Evolutionary conservation across 2,888 invertebrate genomes (phyloP), one percentile per base, ranked within the genome.

Genomic region (Nezara viridula): DNA sequence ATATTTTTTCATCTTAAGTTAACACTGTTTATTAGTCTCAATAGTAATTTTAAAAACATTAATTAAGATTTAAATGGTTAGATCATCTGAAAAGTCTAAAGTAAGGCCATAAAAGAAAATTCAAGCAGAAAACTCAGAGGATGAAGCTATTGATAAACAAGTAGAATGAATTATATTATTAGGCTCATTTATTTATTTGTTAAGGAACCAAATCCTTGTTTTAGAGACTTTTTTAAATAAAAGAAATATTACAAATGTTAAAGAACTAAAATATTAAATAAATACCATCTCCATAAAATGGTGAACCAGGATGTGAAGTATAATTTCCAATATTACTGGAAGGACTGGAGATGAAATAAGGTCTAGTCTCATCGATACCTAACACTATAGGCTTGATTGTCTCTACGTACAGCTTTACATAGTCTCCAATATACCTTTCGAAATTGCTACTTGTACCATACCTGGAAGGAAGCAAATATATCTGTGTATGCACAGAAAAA

Each of bases 321-420:
- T 98, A 94, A 92, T 96, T 95, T 91, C 95, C 93, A 0, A 94
- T 92, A 2, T 98, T 98, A 93, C 98, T 98, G 0, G 97, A 96
- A 0, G 99, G 99, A 92, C 98, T 98, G 0, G 99, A 99, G 0
- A 96, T 95, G 10, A 98, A 92, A 92, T 95, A 98, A 0, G 95
- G 94, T 90, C 97, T 93, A 0, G 94, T 94, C 0, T 94, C 93
- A 91, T 97, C 97, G 55, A 95, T 92, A 21, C 93, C 92, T 49
- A 94, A 92, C 0, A 97, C 95, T 55, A 96, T 94, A 3, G 94
- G 94, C 91, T 95, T 94, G 4, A 98, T 95, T 0, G 96, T 96
- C 77, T 96, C 94, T 0, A 97, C 95, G 92, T 99, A 99, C 0
- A 99, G 94, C 92, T 95, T 95, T 0, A 97, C 93, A 92, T 98